Conservation (phyloP, 2,888 invertebrate genomes). For the Crossocerus cetratus region DNA sequence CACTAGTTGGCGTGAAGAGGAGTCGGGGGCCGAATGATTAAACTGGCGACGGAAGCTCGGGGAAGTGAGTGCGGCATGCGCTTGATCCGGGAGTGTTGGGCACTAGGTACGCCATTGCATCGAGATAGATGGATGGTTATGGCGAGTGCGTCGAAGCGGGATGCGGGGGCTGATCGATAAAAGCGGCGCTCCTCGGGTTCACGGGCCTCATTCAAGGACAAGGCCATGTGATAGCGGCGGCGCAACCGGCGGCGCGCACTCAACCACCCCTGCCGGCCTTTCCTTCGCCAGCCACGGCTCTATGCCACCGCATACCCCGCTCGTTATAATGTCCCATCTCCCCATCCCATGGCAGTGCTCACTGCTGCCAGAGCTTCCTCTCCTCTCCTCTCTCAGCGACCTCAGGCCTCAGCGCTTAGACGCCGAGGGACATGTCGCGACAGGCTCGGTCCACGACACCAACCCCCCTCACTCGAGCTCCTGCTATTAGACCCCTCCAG, state of each 20-base stretch:
- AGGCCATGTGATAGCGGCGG: constrained; percentile 79
- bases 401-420: not conserved
- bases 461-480: too few relatives aligned
- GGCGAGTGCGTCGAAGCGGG: constrained; percentile 72
- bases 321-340: constrained; percentile 4
- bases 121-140: constrained; percentile 69
- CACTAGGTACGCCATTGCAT: constrained; percentile 69
- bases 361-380: too few relatives aligned
- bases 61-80: not conserved
- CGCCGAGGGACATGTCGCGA: not conserved
- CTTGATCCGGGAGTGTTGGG: constrained; percentile 43
- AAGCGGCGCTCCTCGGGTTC: constrained; percentile 74
- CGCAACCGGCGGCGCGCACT: constrained; percentile 74
- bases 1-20: not conserved
- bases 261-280: constrained; percentile 69
- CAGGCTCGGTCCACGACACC: not conserved
- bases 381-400: too few relatives aligned
- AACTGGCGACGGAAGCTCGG: not conserved
- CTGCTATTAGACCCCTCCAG: too few relatives aligned
- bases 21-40: not conserved
- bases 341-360: not conserved
- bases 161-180: constrained; percentile 77
- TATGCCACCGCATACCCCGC: constrained; percentile 24
- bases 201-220: constrained; percentile 79
- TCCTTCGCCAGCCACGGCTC: constrained; percentile 49